Percentiles rank a stretch among this genome's conserved stretches.
Conservation (phyloP, 1,140 invertebrate genomes). For the Glossosoma conforme region DNA sequence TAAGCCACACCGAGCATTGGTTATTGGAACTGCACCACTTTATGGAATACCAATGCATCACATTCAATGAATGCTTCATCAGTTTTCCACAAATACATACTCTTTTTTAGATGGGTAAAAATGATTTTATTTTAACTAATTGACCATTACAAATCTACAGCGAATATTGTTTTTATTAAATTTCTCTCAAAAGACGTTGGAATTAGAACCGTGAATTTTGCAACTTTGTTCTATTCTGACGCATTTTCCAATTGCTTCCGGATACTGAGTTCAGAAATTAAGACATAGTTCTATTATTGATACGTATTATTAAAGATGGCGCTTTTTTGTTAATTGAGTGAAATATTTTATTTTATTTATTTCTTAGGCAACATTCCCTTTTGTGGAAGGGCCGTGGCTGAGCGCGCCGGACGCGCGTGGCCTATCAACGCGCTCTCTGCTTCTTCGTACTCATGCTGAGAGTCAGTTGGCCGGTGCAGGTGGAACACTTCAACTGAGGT, state of each 20-base stretch:
- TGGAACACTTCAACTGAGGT: constrained; percentile 10
- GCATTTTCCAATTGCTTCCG: neutral
- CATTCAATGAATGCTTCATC: too few species aligned
- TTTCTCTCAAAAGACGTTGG: neutral
- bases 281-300: neutral
- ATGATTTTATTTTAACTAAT: too few species aligned
- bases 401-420: constrained; percentile 13
- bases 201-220: neutral
- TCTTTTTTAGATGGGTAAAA: too few species aligned
- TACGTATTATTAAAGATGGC: too few species aligned
- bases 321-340: neutral
- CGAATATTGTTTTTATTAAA: neutral
- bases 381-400: constrained; percentile 14
- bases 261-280: neutral
- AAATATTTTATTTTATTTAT: neutral
- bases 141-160: too few species aligned
- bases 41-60: too few species aligned
- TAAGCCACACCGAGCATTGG: too few species aligned
- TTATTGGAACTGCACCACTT: too few species aligned
- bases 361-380: constrained; percentile 15
- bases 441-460: constrained; percentile 17
- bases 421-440: constrained; percentile 16
- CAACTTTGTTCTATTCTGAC: neutral
- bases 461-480: constrained; percentile 7
- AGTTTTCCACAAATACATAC: too few species aligned